Evolutionary conservation across 2,888 invertebrate genomes (phyloP), one percentile per base, ranked within the genome.

Genomic region (Lasioglossum zephyrum): DNA sequence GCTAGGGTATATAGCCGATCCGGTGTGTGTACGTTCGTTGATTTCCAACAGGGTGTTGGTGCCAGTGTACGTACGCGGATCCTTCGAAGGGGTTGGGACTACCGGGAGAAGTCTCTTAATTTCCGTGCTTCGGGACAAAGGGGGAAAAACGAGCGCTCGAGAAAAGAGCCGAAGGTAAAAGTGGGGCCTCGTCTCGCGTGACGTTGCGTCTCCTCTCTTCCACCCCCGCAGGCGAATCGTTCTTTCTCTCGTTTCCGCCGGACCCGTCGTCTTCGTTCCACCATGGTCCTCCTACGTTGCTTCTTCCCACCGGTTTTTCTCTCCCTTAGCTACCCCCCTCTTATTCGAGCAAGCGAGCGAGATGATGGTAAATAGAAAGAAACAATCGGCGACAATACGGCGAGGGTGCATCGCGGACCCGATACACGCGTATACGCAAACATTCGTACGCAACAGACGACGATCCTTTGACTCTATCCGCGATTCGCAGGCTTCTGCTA

Each of bases 101-200:
- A 87, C 88, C 86, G 91, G 88, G 92, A 91, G 92, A 92, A 93
- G 93, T 93, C 94, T 94, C 93, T 93, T 94, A 94, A 94, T 94
- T 94, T 94, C 92, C 92, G 90, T 90, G 91, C 91, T 89, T 87
- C 88, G 87, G 88, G 87, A 90, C 91, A 89, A 92, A 92, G 89
- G 86, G 87, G 87, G 88, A 89, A 85, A 91, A 90, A 89, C 88
- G 90, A 91, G 90, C 87, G 90, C 91, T 91, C 89, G 91, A 92
- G 91, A 89, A 92, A 92, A 91, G 89, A 81, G 85, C 73, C 81
- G 80, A 87, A 88, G 88, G 84, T 86, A 83, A 89, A 87, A 81
- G 75, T 82, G 88, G 79, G 80, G 79, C 72, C 60, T 72, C 31
- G 70, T 80, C 79, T 69, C 69, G 39, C 63, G 63, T 36, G 31